Evolutionary conservation across 2,113 vertebrate genomes (phyloP), one percentile per base, ranked within the genome.

Genomic region (Gallinago paraguaiae): DNA sequence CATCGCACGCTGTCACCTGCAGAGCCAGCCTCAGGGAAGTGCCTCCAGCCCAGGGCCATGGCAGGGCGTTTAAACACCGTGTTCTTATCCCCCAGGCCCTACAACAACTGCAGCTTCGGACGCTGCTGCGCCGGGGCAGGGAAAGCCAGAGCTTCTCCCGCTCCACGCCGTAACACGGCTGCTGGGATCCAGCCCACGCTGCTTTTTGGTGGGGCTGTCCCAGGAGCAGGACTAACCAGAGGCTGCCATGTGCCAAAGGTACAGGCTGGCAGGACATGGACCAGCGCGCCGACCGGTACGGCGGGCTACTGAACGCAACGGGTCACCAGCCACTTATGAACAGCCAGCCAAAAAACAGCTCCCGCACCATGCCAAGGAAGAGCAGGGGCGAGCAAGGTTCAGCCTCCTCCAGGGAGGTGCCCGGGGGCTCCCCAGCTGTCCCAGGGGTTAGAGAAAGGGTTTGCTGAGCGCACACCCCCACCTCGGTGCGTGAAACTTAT

Each of bases 21-120:
- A 6, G 37, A 77, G 51, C 48, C 1, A 8, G 45, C 28, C 30
- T 33, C 1, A 0, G 43, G 28, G n/a, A 65, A 43, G 31, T 1
- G 2, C 24, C 80, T 71, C 37, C 74, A 61, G 53, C 39, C 54
- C 20, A 3, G 37, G 3, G 43, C 45, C 14, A 56, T 2, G 9
- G 23, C 37, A 30, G 41, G 51, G 22, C 43, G 33, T 18, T 92
- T 27, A 43, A 54, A 82, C 5, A 1, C 0, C 0, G 46, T 5
- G 50, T 64, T 64, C 56, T 60, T 17, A 88, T 7, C 5, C 35
- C 48, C 30, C 20, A 8, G 37, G 22, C 43, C 45, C 23, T 20
- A 19, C 76, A 48, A 45, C 41, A 50, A 13, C 67, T 3, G 43
- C 57, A 48, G 84, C 48, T 82, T n/a, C 28, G 35, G 13, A 24